Percentiles rank a stretch among this genome's conserved stretches.
These are phyloP conservation scores for Phrynocephalus vlangalii DNA, from an alignment of 2,797 vertebrate genomes.

Conservation along the genomic window DNA sequence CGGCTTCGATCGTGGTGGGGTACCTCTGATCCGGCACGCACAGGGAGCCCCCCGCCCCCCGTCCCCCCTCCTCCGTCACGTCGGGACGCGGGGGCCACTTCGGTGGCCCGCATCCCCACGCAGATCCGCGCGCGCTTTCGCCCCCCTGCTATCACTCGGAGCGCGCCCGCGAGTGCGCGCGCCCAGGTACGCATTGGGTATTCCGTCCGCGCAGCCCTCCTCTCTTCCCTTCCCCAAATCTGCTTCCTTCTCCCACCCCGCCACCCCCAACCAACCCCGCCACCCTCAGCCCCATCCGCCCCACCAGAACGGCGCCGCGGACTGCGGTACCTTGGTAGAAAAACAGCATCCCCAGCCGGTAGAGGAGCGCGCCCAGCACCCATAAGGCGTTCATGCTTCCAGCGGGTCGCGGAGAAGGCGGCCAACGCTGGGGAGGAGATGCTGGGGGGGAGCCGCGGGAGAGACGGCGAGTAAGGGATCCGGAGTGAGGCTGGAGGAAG, in stretches of 20 bases:
- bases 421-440: not conserved
- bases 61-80: too few species aligned
- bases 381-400: constrained; percentile 7
- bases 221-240: not conserved
- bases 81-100: too few species aligned
- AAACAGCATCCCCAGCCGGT: not conserved
- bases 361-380: constrained; percentile 4
- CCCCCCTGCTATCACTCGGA: too few species aligned
- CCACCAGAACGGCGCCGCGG: not conserved
- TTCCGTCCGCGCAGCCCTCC: not conserved
- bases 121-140: not conserved
- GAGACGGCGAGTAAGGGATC: not conserved
- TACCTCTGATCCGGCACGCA: too few species aligned
- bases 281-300: not conserved
- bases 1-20: too few species aligned
- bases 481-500: constrained; percentile 7
- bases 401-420: not conserved
- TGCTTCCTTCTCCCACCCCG: too few species aligned
- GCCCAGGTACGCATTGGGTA: constrained; percentile 29
- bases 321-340: constrained; percentile 36
- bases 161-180: too few species aligned
- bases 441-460: constrained; percentile 2
- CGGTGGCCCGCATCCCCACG: not conserved
- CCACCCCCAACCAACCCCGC: not conserved
- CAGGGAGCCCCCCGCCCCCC: too few species aligned